phyloP scores from a whole-genome alignment of 2,797 vertebrate genomes.

The Pogoniulus pusillus region DNA sequence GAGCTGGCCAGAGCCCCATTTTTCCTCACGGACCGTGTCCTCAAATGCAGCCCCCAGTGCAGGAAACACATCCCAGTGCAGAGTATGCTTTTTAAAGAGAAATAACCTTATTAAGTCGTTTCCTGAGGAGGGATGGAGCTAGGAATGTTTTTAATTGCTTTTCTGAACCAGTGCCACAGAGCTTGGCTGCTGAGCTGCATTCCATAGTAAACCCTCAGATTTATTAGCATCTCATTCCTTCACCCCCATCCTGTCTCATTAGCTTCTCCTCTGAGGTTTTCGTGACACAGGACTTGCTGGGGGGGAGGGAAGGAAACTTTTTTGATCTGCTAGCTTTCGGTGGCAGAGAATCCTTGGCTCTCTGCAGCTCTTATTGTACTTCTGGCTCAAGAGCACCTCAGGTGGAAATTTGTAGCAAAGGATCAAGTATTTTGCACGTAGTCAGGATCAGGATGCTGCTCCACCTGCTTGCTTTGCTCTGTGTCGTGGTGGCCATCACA shows the following conservation, averaged over 20 bases:
- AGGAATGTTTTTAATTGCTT: slow-evolving; percentile 41
- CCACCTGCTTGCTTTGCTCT: neutral
- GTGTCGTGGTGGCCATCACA: too few species aligned
- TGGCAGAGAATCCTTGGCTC: neutral
- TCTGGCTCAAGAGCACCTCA: neutral
- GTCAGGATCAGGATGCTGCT: neutral
- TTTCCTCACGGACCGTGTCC: neutral
- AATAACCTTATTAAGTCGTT: neutral
- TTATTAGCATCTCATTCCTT: slow-evolving; percentile 6
- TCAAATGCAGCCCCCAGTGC: neutral
- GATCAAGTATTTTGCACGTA: neutral
- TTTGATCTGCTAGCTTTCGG: neutral
- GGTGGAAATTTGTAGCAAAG: neutral
- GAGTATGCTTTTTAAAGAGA: neutral
- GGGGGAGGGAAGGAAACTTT: neutral
- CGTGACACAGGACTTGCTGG: neutral
- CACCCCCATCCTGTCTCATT: neutral
- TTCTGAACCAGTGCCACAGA: slow-evolving; percentile 28
- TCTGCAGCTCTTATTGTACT: neutral
- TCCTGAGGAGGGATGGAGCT: slow-evolving; percentile 8
- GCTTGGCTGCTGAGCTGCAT: slow-evolving; percentile 23
- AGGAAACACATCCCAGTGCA: neutral
- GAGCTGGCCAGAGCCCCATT: neutral
- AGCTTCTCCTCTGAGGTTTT: neutral
- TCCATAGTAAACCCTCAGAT: slow-evolving; percentile 13